Evolutionary conservation across 2,888 invertebrate genomes (phyloP).

Genomic region (Volucella zonaria): DNA sequence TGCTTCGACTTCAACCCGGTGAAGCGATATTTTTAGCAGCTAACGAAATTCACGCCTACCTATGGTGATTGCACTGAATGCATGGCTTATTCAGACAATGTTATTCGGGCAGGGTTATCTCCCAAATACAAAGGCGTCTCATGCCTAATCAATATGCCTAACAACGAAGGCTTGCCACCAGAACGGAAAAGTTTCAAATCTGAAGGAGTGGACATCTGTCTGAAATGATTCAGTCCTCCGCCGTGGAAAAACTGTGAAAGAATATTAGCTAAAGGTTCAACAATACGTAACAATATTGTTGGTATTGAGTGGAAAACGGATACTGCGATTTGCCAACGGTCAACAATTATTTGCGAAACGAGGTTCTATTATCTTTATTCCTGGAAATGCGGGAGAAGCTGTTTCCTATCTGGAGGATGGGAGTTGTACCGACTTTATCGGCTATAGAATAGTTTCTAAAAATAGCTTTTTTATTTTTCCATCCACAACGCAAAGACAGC

Average conservation of each 20-base stretch:
- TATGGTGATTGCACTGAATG: slow-evolving; percentile 99
- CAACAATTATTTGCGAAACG: no score
- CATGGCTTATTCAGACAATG: slow-evolving; percentile 99
- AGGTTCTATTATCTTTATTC: no score
- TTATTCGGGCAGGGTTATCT: slow-evolving; percentile 97
- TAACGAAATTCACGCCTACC: slow-evolving; percentile 97
- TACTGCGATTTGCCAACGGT: no score
- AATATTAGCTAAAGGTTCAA: slow-evolving; percentile 86
- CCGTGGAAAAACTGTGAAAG: slow-evolving; percentile 88
- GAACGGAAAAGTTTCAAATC: slow-evolving; percentile 88
- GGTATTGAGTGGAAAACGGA: no score
- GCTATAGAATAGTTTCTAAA: slow-evolving; percentile 83
- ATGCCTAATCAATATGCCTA: slow-evolving; percentile 92
- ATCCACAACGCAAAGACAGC: not conserved
- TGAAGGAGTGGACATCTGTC: slow-evolving; percentile 79
- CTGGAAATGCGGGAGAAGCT: no score
- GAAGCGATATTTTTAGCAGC: slow-evolving; percentile 96
- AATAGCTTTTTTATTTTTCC: slow-evolving; percentile 75
- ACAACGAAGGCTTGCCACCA: slow-evolving; percentile 90
- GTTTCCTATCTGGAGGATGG: slow-evolving; percentile 80
- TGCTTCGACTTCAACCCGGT: slow-evolving; percentile 90
- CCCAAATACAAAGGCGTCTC: slow-evolving; percentile 96
- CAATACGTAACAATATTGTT: no score
- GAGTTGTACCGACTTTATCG: slow-evolving; percentile 82
- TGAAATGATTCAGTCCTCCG: slow-evolving; percentile 90